phyloP scores from a whole-genome alignment of 2,113 vertebrate genomes.

The Ursus arctos region DNA sequence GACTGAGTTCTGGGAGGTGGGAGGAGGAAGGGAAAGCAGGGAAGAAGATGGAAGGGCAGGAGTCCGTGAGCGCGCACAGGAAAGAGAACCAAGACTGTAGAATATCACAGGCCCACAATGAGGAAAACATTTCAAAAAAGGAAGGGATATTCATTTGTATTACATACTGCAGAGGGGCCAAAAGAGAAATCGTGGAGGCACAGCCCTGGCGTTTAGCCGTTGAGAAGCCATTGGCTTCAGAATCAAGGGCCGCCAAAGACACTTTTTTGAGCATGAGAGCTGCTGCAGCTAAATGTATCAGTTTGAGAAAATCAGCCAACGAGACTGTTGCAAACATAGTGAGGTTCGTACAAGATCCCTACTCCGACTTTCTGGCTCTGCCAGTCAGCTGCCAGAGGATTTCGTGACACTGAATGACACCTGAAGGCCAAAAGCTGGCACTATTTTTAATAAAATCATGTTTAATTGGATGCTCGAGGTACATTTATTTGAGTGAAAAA shows the following conservation, averaged over 20 bases:
- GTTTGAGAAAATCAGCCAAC: constrained; percentile 34
- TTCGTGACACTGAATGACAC: neutral
- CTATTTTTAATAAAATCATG: neutral
- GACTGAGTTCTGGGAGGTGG: neutral
- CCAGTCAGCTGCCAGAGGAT: neutral
- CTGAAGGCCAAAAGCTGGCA: neutral
- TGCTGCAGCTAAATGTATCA: neutral
- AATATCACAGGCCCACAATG: neutral
- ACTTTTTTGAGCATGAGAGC: neutral
- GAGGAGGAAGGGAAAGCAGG: neutral
- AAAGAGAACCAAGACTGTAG: neutral
- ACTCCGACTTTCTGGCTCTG: neutral
- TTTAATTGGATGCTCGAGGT: constrained; percentile 24
- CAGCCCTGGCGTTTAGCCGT: neutral
- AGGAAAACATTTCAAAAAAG: constrained; percentile 38
- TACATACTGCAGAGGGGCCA: neutral
- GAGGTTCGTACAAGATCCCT: neutral
- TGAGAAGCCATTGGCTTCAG: constrained; percentile 44
- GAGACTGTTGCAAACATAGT: neutral
- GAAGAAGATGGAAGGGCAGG: neutral
- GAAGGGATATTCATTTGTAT: neutral
- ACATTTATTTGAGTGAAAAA: neutral
- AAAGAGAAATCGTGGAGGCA: neutral
- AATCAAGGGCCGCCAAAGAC: neutral
- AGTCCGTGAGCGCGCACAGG: neutral